Conservation (phyloP, 2,797 vertebrate species). For the Odontamblyopus rebecca region DNA sequence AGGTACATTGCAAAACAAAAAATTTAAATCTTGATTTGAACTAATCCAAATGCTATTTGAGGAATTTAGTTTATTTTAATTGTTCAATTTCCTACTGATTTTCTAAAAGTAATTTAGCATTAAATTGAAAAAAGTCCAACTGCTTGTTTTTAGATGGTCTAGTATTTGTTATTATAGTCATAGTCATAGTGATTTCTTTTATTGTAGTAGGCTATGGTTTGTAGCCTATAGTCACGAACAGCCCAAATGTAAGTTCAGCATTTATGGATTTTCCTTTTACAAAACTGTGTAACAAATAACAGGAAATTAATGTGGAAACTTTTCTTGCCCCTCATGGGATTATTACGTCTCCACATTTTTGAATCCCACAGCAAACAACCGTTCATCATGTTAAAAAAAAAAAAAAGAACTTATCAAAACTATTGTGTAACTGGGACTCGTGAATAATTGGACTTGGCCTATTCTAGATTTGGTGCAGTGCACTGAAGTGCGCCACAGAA, state of each 20-base stretch:
- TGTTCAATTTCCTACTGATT: not conserved
- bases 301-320: too few relatives aligned
- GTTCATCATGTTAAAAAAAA: not conserved
- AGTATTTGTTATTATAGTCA: too few relatives aligned
- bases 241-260: too few relatives aligned
- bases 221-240: too few relatives aligned
- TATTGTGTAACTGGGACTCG: too few relatives aligned
- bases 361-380: not conserved
- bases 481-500: conserved; percentile 40
- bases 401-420: not conserved
- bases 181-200: too few relatives aligned
- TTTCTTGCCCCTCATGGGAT: not conserved
- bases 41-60: not conserved
- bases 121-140: too few relatives aligned
- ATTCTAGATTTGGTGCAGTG: not conserved
- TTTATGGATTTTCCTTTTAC: too few relatives aligned
- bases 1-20: not conserved
- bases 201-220: too few relatives aligned
- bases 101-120: not conserved
- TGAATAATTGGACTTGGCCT: too few relatives aligned
- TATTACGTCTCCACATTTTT: not conserved
- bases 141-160: too few relatives aligned
- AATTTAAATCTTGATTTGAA: not conserved
- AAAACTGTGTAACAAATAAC: too few relatives aligned
- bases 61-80: not conserved